Conservation (phyloP, 2,113 vertebrate species). For the Phocoena sinus region DNA sequence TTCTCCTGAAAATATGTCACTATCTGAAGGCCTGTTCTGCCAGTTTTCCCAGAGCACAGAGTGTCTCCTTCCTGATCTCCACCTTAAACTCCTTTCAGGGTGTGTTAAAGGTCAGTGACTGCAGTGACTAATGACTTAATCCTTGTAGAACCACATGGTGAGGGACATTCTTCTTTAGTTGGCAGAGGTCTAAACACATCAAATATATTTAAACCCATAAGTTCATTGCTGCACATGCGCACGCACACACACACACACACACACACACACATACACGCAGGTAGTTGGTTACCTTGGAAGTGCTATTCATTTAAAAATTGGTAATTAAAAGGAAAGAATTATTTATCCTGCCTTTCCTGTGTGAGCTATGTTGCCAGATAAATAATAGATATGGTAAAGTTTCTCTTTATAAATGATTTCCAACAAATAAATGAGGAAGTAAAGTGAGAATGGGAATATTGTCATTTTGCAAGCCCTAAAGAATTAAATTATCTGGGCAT, state of each 20-base stretch:
- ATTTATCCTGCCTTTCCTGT: neutral
- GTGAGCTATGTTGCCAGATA: neutral
- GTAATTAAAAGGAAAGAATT: neutral
- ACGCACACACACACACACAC: accelerated
- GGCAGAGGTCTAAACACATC: neutral
- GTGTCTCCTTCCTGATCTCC: neutral
- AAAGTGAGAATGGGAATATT: neutral
- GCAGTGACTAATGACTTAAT: neutral
- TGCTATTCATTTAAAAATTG: constrained; percentile 9
- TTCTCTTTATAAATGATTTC: neutral
- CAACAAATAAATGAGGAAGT: neutral
- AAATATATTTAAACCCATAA: neutral
- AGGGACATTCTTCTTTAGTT: neutral
- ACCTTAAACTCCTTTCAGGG: neutral
- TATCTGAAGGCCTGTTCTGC: neutral
- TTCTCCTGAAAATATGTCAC: neutral
- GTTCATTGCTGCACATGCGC: neutral
- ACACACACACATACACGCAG: neutral
- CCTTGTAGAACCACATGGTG: neutral
- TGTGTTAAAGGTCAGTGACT: neutral
- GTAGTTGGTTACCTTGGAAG: neutral
- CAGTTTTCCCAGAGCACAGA: neutral
- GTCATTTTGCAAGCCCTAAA: neutral
- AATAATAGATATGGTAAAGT: neutral
- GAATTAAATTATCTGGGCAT: neutral